Conservation (phyloP, 2,113 vertebrate genomes). For the Lophotis ruficrista region DNA sequence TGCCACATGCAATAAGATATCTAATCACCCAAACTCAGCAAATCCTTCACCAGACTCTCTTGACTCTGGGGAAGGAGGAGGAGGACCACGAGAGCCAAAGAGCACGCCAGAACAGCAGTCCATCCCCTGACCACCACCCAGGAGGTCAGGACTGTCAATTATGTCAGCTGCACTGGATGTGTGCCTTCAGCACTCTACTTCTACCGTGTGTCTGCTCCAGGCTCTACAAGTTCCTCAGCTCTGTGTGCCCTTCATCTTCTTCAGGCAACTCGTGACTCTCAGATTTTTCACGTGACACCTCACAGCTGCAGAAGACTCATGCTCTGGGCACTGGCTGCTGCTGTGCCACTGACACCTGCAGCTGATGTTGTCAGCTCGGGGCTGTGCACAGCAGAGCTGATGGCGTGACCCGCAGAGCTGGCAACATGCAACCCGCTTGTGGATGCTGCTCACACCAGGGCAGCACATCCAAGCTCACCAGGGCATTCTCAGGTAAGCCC, state of each 20-base stretch:
- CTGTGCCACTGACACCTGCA: fast-evolving
- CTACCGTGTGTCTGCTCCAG: fast-evolving
- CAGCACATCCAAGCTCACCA: not conserved
- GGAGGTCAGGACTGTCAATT: not conserved
- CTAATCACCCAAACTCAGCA: not conserved
- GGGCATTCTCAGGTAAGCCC: not conserved
- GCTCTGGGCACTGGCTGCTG: not conserved
- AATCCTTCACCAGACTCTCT: not conserved
- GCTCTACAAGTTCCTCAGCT: not conserved
- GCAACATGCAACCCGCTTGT: fast-evolving
- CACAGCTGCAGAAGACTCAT: not conserved
- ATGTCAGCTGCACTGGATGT: not conserved
- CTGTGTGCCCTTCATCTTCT: not conserved
- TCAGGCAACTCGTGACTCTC: not conserved
- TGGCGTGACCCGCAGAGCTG: not conserved
- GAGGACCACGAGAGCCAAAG: not conserved
- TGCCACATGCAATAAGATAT: not conserved
- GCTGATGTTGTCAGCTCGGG: fast-evolving
- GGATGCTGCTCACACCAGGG: not conserved
- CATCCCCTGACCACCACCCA: not conserved
- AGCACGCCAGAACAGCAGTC: not conserved
- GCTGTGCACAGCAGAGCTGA: not conserved
- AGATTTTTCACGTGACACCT: not conserved
- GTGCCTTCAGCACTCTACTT: not conserved
- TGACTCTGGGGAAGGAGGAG: not conserved